These are phyloP conservation scores for Tachycineta bicolor DNA, from an alignment of 2,113 vertebrate species.

Conservation along the genomic window DNA sequence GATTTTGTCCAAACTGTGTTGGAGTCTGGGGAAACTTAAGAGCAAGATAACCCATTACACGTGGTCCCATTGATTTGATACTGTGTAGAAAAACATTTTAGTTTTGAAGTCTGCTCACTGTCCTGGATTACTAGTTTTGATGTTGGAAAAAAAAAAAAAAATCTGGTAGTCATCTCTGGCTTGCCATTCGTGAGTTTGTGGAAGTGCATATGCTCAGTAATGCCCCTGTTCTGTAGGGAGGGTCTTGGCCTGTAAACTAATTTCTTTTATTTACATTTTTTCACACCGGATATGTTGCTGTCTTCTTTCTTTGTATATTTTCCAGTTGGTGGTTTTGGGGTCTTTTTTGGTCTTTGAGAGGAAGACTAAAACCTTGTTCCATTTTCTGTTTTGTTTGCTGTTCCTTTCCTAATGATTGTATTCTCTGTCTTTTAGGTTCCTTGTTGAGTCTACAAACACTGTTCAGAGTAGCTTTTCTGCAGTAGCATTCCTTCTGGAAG, in stretches of 20 bases:
- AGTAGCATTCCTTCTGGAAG: not conserved
- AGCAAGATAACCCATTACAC: rapidly evolving
- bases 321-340: not conserved
- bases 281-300: not conserved
- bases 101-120: not conserved
- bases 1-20: not conserved
- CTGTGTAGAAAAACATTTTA: not conserved
- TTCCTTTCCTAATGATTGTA: not conserved
- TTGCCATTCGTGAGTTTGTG: not conserved
- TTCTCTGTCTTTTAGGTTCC: not conserved
- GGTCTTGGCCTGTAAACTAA: not conserved
- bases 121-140: not conserved
- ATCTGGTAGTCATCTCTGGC: not conserved
- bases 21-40: not conserved
- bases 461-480: not conserved
- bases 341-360: not conserved
- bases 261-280: not conserved
- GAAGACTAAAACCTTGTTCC: not conserved
- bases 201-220: not conserved
- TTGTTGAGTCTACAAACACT: not conserved
- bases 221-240: not conserved
- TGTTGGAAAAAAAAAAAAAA: not conserved
- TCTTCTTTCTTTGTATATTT: not conserved
- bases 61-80: not conserved
- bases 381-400: not conserved